Conservation (phyloP, 92 coral and sea anemone genomes). For the Parazoanthus atlanticus region DNA sequence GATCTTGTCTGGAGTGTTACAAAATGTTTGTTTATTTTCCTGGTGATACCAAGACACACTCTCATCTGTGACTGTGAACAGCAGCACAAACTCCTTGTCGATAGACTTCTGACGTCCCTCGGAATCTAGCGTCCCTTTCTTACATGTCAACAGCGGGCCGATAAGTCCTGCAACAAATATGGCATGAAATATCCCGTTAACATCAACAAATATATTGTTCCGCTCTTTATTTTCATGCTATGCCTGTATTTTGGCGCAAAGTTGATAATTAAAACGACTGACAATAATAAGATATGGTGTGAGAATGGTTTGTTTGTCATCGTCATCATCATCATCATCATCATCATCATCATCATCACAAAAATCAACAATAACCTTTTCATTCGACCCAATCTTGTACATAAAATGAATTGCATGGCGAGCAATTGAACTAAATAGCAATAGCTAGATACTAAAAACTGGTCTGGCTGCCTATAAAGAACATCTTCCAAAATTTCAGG, state of each 20-base stretch:
- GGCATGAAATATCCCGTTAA: background rate
- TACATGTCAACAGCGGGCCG: constrained; percentile 89
- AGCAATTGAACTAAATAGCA: no score
- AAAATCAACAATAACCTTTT: no score
- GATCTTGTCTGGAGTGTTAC: constrained; percentile 31
- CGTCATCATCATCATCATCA: background rate
- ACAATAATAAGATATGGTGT: no score
- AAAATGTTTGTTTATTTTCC: constrained; percentile 63
- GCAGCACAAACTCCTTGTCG: constrained; percentile 80
- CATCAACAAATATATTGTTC: background rate
- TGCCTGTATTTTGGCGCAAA: no score
- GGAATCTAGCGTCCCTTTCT: constrained; percentile 71
- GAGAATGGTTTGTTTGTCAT: background rate
- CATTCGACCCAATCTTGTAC: no score
- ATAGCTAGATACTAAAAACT: no score
- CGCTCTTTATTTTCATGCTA: no score
- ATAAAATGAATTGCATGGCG: no score
- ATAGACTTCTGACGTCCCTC: constrained; percentile 66
- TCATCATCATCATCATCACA: no score
- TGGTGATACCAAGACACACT: constrained; percentile 90
- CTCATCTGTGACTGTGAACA: constrained; percentile 87
- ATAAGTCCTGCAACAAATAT: constrained; percentile 65
- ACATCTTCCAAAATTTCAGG: no score
- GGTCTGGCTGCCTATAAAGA: no score
- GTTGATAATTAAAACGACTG: no score